These are phyloP conservation scores for Miichthys miiuy DNA, from an alignment of 2,797 vertebrate species.

Conservation along the genomic window DNA sequence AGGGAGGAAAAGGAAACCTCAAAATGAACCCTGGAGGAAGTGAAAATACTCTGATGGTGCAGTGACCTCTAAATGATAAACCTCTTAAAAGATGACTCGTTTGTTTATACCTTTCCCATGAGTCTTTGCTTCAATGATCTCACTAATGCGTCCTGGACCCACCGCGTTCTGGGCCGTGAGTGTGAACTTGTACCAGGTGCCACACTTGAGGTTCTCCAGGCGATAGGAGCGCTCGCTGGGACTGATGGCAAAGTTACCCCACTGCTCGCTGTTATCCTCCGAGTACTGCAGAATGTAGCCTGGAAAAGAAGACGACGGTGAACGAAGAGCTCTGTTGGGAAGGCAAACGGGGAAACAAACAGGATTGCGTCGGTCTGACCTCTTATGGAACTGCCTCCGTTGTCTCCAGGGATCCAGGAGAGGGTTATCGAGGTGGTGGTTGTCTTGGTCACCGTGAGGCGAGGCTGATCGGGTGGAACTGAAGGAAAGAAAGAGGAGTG, in stretches of 20 bases:
- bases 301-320: slow-evolving; percentile 57
- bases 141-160: slow-evolving; percentile 96
- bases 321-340: background rate
- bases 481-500: slow-evolving; percentile 2
- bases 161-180: slow-evolving; percentile 98
- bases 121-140: slow-evolving; percentile 98
- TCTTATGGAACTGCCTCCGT: slow-evolving; percentile 97
- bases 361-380: slow-evolving; percentile 79
- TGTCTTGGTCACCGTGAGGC: slow-evolving; percentile 97
- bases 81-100: background rate
- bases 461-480: slow-evolving; percentile 99
- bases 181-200: slow-evolving; percentile 99
- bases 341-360: background rate
- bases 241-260: slow-evolving; percentile 97
- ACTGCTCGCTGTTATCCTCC: slow-evolving; percentile 98
- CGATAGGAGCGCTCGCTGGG: slow-evolving; percentile 96
- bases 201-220: slow-evolving; percentile 95
- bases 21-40: too few relatives aligned
- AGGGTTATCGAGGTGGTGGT: slow-evolving; percentile 97
- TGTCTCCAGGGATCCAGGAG: slow-evolving; percentile 98
- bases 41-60: background rate
- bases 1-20: background rate
- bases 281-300: slow-evolving; percentile 99
- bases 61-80: background rate
- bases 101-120: slow-evolving; percentile 92